Percentiles rank a stretch among this genome's conserved stretches.
Evolutionary conservation across 2,888 invertebrate genomes (phyloP).

Genomic region (Endotricha flammealis): DNA sequence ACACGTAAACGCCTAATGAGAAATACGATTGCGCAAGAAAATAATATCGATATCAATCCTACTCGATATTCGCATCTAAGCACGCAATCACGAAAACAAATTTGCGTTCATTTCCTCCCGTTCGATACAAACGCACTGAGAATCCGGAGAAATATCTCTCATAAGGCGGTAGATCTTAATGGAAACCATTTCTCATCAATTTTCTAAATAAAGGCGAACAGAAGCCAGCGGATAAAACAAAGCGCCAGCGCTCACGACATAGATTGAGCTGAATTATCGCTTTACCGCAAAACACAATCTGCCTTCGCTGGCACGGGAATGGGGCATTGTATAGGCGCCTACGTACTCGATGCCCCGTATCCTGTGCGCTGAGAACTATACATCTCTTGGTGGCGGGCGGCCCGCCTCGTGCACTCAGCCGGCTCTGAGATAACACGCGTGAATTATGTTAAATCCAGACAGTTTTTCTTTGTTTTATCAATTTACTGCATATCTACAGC

Average conservation of each 20-base stretch:
- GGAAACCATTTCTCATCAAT: constrained; percentile 79
- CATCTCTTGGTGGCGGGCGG: constrained; percentile 25
- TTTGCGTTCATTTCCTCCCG: constrained; percentile 74
- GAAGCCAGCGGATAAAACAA: constrained; percentile 76
- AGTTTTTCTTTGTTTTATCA: constrained; percentile 64
- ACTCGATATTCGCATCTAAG: constrained; percentile 58
- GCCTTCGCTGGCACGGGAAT: constrained; percentile 26
- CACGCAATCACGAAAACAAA: constrained; percentile 76
- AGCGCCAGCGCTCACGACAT: constrained; percentile 75
- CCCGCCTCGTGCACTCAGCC: constrained; percentile 55
- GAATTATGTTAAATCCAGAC: constrained; percentile 67
- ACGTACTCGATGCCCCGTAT: constrained; percentile 15
- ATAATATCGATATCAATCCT: constrained; percentile 69
- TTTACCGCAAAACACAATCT: constrained; percentile 78
- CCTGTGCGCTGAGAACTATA: constrained; percentile 18
- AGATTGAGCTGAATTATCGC: constrained; percentile 78
- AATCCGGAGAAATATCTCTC: constrained; percentile 63
- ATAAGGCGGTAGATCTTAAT: constrained; percentile 72
- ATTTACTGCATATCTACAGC: constrained; percentile 56
- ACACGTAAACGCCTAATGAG: constrained; percentile 63
- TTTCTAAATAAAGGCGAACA: constrained; percentile 78
- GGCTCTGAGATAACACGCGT: constrained; percentile 59
- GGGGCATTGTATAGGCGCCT: constrained; percentile 15
- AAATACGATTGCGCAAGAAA: constrained; percentile 65
- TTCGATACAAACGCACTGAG: constrained; percentile 54